Conservation (phyloP, 2,888 invertebrate species). For the Anthophora plumipes region DNA sequence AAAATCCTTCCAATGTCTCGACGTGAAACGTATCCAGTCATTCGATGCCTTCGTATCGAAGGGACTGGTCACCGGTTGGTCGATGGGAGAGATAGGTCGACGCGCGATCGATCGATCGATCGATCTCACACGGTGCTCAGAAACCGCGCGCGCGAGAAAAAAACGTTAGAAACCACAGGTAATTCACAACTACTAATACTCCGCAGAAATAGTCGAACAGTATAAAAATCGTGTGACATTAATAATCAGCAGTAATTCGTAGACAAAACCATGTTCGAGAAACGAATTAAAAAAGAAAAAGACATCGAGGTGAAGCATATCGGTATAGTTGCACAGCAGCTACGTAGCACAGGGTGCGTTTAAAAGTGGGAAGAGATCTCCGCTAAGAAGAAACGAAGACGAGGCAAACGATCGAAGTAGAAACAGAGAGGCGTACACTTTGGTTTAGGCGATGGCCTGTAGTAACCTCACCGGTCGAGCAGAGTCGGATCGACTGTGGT, state of each 20-base stretch:
- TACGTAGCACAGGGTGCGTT: conserved; percentile 58
- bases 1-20: conserved; percentile 16
- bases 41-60: conserved; percentile 35
- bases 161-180: conserved; percentile 37
- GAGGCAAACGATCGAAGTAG: conserved; percentile 36
- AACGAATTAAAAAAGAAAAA: conserved; percentile 19
- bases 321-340: conserved; percentile 9
- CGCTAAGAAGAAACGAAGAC: conserved; percentile 32
- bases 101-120: conserved; percentile 57
- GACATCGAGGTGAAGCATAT: not conserved
- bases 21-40: conserved; percentile 59
- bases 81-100: conserved; percentile 55
- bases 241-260: conserved; percentile 13
- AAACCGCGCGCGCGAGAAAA: not conserved
- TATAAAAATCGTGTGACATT: conserved; percentile 3
- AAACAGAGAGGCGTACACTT: conserved; percentile 69
- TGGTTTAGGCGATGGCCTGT: conserved; percentile 81
- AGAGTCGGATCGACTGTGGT: conserved; percentile 76
- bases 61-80: conserved; percentile 27
- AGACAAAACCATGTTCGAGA: conserved; percentile 1
- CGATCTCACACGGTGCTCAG: conserved; percentile 51
- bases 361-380: conserved; percentile 48
- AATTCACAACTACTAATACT: conserved; percentile 60
- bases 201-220: conserved; percentile 17
- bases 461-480: conserved; percentile 79